Conservation (phyloP, 1,140 invertebrate species). For the Drosophila carrolli region DNA sequence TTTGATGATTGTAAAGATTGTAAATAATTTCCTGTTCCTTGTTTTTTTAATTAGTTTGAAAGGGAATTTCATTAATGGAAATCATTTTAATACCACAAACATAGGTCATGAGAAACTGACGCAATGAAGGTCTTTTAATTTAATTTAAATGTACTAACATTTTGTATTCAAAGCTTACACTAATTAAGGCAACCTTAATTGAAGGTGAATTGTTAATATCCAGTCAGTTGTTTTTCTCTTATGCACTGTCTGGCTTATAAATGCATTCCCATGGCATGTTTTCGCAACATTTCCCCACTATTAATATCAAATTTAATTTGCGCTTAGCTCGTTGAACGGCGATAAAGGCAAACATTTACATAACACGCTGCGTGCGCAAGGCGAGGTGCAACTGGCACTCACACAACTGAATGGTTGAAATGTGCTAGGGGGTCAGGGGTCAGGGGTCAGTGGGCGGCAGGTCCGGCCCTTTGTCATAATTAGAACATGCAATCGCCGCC, state of each 20-base stretch:
- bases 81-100: too few species aligned
- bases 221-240: background rate
- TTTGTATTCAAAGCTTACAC: background rate
- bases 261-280: background rate
- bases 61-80: too few species aligned
- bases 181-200: background rate
- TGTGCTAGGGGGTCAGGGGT: background rate
- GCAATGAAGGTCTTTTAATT: too few species aligned
- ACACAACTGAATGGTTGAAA: constrained; percentile 12
- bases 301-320: constrained; percentile 36
- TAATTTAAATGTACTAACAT: too few species aligned
- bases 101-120: too few species aligned
- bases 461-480: constrained; percentile 56
- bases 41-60: background rate
- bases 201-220: background rate
- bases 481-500: constrained; percentile 56
- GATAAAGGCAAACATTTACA: constrained; percentile 46
- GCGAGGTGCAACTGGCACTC: constrained; percentile 24
- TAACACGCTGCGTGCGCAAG: constrained; percentile 25
- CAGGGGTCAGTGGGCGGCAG: background rate
- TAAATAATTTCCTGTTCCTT: background rate
- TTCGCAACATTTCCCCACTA: background rate
- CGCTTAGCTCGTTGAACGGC: constrained; percentile 24
- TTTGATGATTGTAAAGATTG: too few species aligned
- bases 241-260: constrained; percentile 5